phyloP scores from a whole-genome alignment of 2,113 vertebrate species.

The Tupaia tana region DNA sequence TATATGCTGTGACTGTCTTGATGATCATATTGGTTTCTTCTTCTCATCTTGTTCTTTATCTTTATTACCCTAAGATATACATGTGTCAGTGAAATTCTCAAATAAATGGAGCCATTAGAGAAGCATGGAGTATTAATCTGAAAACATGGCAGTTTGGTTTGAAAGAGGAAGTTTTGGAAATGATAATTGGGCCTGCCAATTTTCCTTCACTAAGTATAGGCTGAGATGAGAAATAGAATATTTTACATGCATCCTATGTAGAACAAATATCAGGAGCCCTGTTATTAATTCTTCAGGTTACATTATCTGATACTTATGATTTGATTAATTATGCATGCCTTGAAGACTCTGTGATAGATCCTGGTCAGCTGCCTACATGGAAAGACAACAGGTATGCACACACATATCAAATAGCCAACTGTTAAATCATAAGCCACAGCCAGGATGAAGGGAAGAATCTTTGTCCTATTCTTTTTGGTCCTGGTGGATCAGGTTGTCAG shows the following conservation, averaged over 20 bases:
- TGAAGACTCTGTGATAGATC: background rate
- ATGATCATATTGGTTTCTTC: background rate
- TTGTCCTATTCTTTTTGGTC: background rate
- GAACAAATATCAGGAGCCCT: background rate
- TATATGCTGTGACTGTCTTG: background rate
- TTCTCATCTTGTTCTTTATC: background rate
- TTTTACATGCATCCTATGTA: background rate
- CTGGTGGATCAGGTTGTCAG: background rate
- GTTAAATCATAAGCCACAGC: background rate
- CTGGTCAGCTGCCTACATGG: background rate
- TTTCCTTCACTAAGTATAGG: background rate
- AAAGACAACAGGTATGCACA: background rate
- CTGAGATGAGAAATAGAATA: background rate
- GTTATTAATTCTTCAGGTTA: background rate
- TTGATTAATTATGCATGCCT: background rate
- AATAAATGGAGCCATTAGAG: background rate
- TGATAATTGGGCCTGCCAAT: background rate
- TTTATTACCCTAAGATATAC: background rate
- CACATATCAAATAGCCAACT: background rate
- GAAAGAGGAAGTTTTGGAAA: background rate
- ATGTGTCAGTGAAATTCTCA: background rate
- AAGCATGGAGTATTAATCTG: background rate
- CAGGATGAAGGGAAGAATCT: background rate
- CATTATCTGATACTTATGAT: background rate
- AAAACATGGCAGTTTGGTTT: background rate